These are phyloP conservation scores for Cryptophagus acutangulus DNA, from an alignment of 2,888 invertebrate species.

Conservation along the genomic window DNA sequence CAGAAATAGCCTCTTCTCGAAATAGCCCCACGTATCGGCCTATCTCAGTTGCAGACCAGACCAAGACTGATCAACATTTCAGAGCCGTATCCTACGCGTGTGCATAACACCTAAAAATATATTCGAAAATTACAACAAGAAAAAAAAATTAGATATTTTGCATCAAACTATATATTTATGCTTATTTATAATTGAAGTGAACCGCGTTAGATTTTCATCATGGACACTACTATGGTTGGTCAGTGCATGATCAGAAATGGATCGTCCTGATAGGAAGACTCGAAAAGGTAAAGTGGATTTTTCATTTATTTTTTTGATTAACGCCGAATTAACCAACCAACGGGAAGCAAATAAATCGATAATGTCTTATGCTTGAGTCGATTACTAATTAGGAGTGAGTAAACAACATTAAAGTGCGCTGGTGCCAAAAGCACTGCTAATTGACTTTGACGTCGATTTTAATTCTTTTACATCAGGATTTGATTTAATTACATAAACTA, in stretches of 20 bases:
- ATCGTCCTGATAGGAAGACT: conserved; percentile 20
- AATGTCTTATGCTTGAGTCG: no score
- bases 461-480: no score
- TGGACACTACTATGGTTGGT: conserved; percentile 8
- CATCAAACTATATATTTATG: conserved; percentile 11
- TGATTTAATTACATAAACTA: no score
- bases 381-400: no score
- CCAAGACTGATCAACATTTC: conserved; percentile 36
- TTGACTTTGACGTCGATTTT: no score
- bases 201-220: conserved; percentile 12
- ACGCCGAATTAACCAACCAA: no score
- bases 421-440: no score
- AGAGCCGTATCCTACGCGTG: conserved; percentile 35
- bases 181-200: conserved; percentile 15
- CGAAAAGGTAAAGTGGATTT: conserved; percentile 27
- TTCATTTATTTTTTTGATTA: no score
- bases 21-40: conserved; percentile 31
- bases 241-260: conserved; percentile 15
- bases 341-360: no score
- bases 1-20: conserved; percentile 38
- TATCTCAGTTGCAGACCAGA: conserved; percentile 37
- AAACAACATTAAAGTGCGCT: no score
- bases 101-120: conserved; percentile 24
- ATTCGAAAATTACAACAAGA: neutral
- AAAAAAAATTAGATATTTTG: neutral